Base-by-base conservation (phyloP, 1,140 invertebrate species). In the Lutraria rhynchaena region DNA sequence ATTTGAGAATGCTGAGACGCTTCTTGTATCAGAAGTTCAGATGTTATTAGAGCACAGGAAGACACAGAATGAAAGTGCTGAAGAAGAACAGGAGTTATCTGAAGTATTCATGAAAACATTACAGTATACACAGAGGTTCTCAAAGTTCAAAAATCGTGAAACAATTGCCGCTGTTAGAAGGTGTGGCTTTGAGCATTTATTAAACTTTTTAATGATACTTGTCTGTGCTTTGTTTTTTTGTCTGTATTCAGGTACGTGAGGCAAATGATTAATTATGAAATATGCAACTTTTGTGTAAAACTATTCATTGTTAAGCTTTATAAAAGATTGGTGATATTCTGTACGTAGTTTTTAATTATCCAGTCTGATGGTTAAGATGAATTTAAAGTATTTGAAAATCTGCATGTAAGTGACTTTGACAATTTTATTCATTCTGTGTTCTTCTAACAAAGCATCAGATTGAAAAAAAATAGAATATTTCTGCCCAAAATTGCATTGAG, bases 31-130 rank as follows among this genome's bases (percentile, higher is more conserved):
- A 15, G 99, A 99, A 94, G 99, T 99, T 0, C 97, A 98, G 88
- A 98, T 99, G 96, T 93, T 99, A 76, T 92, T 99, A 82, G 98
- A 99, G 89, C 98, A 99, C 93, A 95, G 99, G 63, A 99, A 99
- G 93, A 95, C 96, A 44, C 98, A 99, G 92, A 99, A 99, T 93
- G 98, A 99, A 93, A 98, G 96, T 67, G 97, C 98, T 0, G 99
- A 99, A 91, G 99, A 99, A 86, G 98, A 99, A 90, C 98, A 99
- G 93, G 97, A 99, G 93, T 96, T 99, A 89, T 98, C 98, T 0
- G 98, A 99, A 92, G 98, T 99, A 24, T 99, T 99, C 89, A 96
- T 98, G 94, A 99, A 99, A 92, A 99, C 98, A 0, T 93, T 98
- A 3, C 98, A 97, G 61, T 99, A 99, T 88, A 98, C 98, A 35